Percentiles rank a stretch among this genome's conserved stretches.
phyloP scores from a whole-genome alignment of 1,140 invertebrate genomes.

The Orchestia grillus region DNA sequence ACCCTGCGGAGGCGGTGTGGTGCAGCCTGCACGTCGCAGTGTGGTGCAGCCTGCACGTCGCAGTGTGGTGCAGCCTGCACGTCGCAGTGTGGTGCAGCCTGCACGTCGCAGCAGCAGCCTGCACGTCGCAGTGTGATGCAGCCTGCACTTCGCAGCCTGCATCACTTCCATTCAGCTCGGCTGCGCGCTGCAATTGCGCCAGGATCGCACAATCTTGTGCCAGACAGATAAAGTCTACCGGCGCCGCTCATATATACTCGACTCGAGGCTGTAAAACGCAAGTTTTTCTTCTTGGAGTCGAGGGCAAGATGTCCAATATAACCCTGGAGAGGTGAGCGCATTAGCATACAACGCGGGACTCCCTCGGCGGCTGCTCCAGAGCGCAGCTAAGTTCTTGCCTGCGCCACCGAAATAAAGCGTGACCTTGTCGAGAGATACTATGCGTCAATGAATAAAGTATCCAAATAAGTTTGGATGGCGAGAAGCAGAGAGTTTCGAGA shows the following conservation, averaged over 20 bases:
- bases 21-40: no score
- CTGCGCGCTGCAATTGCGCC: not conserved
- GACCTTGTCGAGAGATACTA: not conserved
- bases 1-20: no score
- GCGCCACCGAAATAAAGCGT: not conserved
- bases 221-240: constrained; percentile 37
- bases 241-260: not conserved
- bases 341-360: not conserved
- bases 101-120: no score
- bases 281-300: constrained; percentile 35
- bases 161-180: not conserved
- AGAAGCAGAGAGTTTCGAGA: no score
- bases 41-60: no score
- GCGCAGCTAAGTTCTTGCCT: not conserved
- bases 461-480: no score
- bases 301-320: constrained; percentile 52
- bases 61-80: no score
- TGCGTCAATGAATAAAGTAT: not conserved
- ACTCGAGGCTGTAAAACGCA: not conserved
- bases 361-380: not conserved
- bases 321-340: constrained; percentile 12
- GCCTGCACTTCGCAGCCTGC: not conserved
- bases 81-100: no score
- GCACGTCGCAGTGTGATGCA: no score
- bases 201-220: constrained; percentile 33